Evolutionary conservation across 2,797 vertebrate genomes (phyloP).

Genomic region (Ptychadena robeensis): DNA sequence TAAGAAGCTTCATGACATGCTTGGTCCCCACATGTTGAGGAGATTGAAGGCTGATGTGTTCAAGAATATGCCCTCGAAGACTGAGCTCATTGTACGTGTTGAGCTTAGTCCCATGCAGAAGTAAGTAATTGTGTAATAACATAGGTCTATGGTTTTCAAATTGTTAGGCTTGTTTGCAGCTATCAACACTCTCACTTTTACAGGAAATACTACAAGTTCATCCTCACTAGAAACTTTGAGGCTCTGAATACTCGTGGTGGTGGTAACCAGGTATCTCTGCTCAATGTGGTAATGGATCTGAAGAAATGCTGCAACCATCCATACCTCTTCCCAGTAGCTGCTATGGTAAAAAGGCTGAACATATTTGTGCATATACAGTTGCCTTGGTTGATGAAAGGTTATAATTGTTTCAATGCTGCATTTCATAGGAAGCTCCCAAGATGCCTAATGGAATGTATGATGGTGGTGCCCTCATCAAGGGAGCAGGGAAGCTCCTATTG

Average conservation of each 20-base stretch:
- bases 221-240: conserved; percentile 96
- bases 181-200: background rate
- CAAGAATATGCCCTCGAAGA: conserved; percentile 99
- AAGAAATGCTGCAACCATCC: conserved; percentile 99
- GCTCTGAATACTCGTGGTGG: conserved; percentile 95
- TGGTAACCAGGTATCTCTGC: conserved; percentile 95
- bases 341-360: conserved; percentile 78
- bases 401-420: background rate
- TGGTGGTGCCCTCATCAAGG: conserved; percentile 89
- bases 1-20: conserved; percentile 98
- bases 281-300: conserved; percentile 98
- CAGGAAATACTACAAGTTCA: conserved; percentile 98
- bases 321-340: conserved; percentile 96
- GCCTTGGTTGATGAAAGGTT: background rate
- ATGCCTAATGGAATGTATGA: conserved; percentile 99
- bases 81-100: conserved; percentile 94
- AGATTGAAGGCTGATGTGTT: conserved; percentile 97
- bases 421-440: conserved; percentile 91
- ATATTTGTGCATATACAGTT: no score
- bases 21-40: conserved; percentile 96
- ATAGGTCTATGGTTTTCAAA: no score
- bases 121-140: conserved; percentile 73
- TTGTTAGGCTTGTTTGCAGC: background rate
- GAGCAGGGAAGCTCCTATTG: conserved; percentile 91
- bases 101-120: conserved; percentile 98